Base-by-base conservation (phyloP, 1,140 invertebrate genomes). In the Mycetomoellerius zeteki region DNA sequence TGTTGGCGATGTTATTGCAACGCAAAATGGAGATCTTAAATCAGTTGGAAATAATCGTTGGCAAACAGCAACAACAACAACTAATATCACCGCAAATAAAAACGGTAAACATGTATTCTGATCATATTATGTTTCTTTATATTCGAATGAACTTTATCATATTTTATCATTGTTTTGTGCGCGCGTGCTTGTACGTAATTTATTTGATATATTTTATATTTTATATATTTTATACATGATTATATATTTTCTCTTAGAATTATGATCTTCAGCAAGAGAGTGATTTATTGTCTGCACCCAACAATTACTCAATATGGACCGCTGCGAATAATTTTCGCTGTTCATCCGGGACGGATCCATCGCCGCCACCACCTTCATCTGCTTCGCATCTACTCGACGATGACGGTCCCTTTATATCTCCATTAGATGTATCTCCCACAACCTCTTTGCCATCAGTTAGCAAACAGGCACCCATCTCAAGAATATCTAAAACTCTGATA, bases 401-500 rank as follows among this genome's bases (percentile, higher is more conserved):
- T 88, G 97, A 97, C 91, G 97, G 97, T 90, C 96, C 37, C 8
- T 88, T 88, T 60, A 73, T 85, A 12, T 72, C 86, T 14, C 24
- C 73, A 1, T 60, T 52, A 19, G 58, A 76, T 12, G 10, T 52
- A 5, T 98, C 98, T 94, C 97, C 98, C 92, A 95, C 96, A 30
- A 21, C 62, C 16, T 50, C 60, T 19, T 54, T 81, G 21, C 96
- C 97, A 30, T 93, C 97, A 24, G 96, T 97, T 24, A 98, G 97
- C 91, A 98, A 97, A 94, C 98, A 97, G 92, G 98, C 97, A 16
- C 97, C 98, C 1, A 98, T 98, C 87, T 98, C 97, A n/a, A 96
- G 97, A 50, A 95, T 97, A 92, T 96, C 96, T 33, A 96, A 96
- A 88, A 91, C 93, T 24, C 89, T 94, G 76, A 92, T 95, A 92